These are phyloP conservation scores for Leuciscus waleckii DNA, from an alignment of 2,797 vertebrate species.

Conservation along the genomic window DNA sequence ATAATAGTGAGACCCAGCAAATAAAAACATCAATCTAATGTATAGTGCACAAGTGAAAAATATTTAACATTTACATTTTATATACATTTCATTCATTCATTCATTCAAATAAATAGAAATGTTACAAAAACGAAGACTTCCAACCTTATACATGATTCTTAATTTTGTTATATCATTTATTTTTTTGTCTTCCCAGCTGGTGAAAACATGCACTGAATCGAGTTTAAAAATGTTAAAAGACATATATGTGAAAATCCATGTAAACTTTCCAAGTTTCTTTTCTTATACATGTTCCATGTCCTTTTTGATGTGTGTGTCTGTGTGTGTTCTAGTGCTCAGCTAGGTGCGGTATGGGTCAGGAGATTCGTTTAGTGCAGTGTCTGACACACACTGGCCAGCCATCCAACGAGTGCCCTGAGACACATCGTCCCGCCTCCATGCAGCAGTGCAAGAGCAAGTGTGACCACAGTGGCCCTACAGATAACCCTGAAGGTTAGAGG, in stretches of 20 bases:
- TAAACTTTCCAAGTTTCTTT: neutral
- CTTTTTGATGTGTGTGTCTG: constrained; percentile 25
- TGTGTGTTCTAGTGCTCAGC: constrained; percentile 85
- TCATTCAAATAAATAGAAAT: neutral
- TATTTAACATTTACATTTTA: too few species aligned
- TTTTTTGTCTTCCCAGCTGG: neutral
- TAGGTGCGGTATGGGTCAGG: constrained; percentile 91
- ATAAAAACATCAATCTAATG: neutral
- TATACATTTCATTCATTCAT: neutral
- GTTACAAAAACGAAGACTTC: neutral
- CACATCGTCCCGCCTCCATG: constrained; percentile 82
- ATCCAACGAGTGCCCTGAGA: constrained; percentile 86
- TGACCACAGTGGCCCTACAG: constrained; percentile 82
- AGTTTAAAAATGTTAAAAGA: neutral
- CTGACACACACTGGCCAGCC: constrained; percentile 86
- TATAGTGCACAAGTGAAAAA: too few species aligned
- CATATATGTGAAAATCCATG: neutral
- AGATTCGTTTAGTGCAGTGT: constrained; percentile 90
- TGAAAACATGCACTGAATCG: neutral
- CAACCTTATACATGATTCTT: neutral
- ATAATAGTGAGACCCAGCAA: neutral
- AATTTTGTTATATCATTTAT: neutral
- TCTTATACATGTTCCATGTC: neutral
- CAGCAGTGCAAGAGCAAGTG: constrained; percentile 96
- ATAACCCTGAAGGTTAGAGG: constrained; percentile 90